Conservation (phyloP, 2,797 vertebrate genomes). For the Buphagus erythrorhynchus region DNA sequence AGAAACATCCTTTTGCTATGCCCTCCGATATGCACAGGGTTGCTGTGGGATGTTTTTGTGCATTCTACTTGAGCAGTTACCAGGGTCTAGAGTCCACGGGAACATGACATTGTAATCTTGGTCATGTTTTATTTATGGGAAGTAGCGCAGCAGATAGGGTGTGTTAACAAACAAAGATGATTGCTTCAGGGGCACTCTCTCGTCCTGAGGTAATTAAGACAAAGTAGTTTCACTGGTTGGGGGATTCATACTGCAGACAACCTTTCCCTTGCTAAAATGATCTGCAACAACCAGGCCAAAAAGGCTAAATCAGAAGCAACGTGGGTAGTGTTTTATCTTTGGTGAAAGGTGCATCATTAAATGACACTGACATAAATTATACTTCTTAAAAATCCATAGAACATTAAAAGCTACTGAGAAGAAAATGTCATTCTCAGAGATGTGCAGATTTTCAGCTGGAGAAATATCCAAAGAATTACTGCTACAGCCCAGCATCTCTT, state of each 20-base stretch:
- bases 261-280: conserved; percentile 71
- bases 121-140: conserved; percentile 89
- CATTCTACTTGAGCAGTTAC: conserved; percentile 76
- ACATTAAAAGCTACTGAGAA: conserved; percentile 56
- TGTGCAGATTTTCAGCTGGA: conserved; percentile 42
- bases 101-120: conserved; percentile 85
- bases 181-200: conserved; percentile 85
- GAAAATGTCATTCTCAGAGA: conserved; percentile 65
- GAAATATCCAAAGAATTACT: conserved; percentile 31
- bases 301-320: conserved; percentile 69
- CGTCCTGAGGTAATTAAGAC: conserved; percentile 88
- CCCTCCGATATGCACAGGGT: conserved; percentile 54
- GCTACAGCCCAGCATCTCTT: neutral
- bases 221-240: conserved; percentile 80
- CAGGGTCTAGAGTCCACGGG: conserved; percentile 77
- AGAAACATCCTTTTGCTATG: conserved; percentile 63
- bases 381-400: conserved; percentile 68
- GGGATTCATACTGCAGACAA: conserved; percentile 73
- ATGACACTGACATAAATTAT: conserved; percentile 69
- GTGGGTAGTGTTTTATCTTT: conserved; percentile 70
- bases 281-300: conserved; percentile 57
- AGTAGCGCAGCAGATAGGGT: conserved; percentile 78
- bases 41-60: conserved; percentile 75
- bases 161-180: conserved; percentile 90
- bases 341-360: conserved; percentile 74